Conservation (phyloP, 2,113 vertebrate genomes). For the Corynorhinus townsendii region DNA sequence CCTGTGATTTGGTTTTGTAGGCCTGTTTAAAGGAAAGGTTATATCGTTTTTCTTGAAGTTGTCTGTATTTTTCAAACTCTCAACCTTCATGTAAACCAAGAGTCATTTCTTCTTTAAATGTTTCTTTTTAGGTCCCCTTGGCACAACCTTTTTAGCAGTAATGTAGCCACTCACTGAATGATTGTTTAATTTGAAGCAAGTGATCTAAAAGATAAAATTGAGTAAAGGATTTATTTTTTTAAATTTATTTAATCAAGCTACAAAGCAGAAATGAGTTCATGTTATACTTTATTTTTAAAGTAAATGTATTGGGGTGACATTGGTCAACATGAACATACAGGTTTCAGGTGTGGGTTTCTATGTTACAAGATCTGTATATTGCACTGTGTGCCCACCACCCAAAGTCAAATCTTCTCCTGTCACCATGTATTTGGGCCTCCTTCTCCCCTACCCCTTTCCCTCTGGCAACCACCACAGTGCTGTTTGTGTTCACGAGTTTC, state of each 20-base stretch:
- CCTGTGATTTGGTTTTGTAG: constrained; percentile 4
- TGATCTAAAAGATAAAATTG: constrained; percentile 20
- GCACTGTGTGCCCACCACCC: too few species aligned
- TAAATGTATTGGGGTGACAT: too few species aligned
- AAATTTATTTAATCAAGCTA: background rate
- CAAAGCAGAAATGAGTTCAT: constrained; percentile 6
- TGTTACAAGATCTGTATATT: too few species aligned
- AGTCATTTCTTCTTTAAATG: background rate
- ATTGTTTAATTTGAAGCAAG: constrained; percentile 2
- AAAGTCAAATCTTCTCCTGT: too few species aligned
- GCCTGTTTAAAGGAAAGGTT: constrained; percentile 28
- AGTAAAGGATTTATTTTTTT: background rate
- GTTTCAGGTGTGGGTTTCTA: too few species aligned
- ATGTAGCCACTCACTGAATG: background rate
- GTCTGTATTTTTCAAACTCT: constrained; percentile 23
- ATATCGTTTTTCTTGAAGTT: constrained; percentile 3
- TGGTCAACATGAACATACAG: too few species aligned
- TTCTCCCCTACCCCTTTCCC: too few species aligned
- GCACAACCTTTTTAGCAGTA: background rate
- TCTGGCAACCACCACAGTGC: too few species aligned
- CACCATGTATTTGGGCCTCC: too few species aligned
- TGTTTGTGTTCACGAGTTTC: too few species aligned
- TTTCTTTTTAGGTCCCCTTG: constrained; percentile 16
- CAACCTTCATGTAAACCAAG: background rate
- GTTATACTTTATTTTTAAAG: background rate